Evolutionary conservation across 2,113 vertebrate genomes (phyloP).

Genomic region (Antechinus stuartii): DNA sequence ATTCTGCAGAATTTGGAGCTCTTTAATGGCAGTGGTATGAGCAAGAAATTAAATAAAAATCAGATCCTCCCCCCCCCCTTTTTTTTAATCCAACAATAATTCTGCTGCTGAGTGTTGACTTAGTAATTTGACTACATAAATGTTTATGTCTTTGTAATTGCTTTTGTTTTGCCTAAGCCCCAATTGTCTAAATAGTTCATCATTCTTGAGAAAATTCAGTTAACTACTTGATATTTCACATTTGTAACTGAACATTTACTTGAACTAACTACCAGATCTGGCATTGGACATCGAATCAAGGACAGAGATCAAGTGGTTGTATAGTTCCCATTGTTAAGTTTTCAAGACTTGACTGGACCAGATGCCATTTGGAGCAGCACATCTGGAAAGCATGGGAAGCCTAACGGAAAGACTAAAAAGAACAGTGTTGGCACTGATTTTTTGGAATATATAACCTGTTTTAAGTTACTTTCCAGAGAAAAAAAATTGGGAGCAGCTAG

Average conservation of each 20-base stretch:
- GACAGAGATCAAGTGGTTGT: constrained; percentile 68
- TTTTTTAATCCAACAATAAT: not conserved
- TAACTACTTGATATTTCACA: constrained; percentile 25
- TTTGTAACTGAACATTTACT: constrained; percentile 59
- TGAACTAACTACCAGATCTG: constrained; percentile 77
- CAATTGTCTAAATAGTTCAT: constrained; percentile 55
- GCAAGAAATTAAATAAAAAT: not conserved
- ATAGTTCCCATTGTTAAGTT: constrained; percentile 70
- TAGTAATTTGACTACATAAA: not conserved
- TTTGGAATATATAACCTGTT: not conserved
- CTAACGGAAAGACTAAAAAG: constrained; percentile 58
- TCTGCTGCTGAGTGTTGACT: not conserved
- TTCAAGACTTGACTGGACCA: constrained; percentile 75
- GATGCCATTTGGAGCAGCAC: constrained; percentile 76
- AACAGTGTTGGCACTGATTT: constrained; percentile 41
- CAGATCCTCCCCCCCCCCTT: not conserved
- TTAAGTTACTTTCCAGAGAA: not conserved
- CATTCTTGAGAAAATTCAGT: constrained; percentile 71
- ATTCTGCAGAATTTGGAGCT: not conserved
- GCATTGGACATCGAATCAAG: constrained; percentile 76
- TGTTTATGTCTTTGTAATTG: not conserved
- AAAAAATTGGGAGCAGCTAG: too few relatives aligned
- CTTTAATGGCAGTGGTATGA: not conserved
- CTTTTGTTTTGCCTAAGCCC: not conserved
- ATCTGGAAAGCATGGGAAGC: constrained; percentile 73